Conservation (phyloP, 2,113 vertebrate species). For the Euleptes europaea region DNA sequence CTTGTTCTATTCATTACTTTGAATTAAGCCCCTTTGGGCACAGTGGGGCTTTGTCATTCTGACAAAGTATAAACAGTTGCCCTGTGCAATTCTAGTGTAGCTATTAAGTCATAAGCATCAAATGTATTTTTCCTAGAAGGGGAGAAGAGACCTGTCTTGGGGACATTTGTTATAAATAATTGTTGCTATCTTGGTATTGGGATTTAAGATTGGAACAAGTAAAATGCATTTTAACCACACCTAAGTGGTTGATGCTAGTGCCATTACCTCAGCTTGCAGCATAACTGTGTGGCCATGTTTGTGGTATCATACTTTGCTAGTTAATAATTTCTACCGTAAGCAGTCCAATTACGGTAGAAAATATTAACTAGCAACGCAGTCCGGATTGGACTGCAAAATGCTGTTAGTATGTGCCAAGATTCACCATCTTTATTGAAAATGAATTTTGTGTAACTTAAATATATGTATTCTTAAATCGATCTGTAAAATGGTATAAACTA, state of each 20-base stretch:
- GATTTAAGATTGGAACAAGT: background rate
- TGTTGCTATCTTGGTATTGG: background rate
- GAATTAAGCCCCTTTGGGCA: background rate
- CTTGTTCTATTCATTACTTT: no score
- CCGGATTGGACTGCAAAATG: background rate
- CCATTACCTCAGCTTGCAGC: background rate
- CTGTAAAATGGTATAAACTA: background rate
- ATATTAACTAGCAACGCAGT: no score
- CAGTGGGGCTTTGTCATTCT: background rate
- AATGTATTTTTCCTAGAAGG: background rate
- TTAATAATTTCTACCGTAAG: background rate
- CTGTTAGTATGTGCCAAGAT: background rate
- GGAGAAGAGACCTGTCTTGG: background rate
- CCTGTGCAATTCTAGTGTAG: background rate
- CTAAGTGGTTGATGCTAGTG: no score
- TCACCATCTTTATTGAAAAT: background rate
- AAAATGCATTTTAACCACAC: background rate
- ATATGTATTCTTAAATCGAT: background rate
- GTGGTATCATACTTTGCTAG: background rate
- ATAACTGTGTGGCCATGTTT: background rate
- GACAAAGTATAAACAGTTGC: background rate
- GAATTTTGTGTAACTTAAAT: background rate
- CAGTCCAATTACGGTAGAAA: background rate
- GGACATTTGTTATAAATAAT: background rate
- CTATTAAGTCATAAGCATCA: fast-evolving